Evolutionary conservation across 2,113 vertebrate species (phyloP).

Genomic region (Nesogale talazaci): DNA sequence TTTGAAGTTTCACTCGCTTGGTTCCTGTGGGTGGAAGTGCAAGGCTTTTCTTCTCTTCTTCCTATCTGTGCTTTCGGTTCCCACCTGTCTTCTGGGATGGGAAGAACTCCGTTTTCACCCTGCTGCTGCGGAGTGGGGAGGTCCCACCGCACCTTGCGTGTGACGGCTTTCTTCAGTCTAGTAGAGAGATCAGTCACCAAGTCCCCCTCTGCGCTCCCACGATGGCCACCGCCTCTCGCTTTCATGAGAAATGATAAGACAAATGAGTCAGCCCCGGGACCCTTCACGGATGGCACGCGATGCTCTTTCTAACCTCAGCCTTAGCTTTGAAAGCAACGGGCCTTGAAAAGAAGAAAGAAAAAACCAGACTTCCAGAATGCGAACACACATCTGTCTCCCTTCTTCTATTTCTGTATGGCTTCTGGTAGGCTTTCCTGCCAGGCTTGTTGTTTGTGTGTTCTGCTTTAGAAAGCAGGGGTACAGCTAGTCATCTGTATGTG

Average conservation of each 20-base stretch:
- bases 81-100: conserved; percentile 26
- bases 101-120: conserved; percentile 32
- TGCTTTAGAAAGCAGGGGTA: background rate
- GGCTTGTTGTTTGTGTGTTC: conserved; percentile 28
- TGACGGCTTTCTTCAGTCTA: conserved; percentile 62
- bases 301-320: conserved; percentile 53
- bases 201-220: conserved; percentile 49
- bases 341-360: too few species aligned
- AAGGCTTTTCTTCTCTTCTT: conserved; percentile 57
- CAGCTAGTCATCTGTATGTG: background rate
- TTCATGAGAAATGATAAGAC: conserved; percentile 71
- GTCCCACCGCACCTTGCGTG: conserved; percentile 74
- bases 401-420: background rate
- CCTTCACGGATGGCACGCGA: conserved; percentile 76
- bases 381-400: conserved; percentile 18
- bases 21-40: background rate
- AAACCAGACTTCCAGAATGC: background rate
- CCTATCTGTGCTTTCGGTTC: conserved; percentile 50
- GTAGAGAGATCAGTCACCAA: conserved; percentile 80
- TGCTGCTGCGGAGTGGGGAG: background rate
- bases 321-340: background rate
- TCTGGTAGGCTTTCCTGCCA: background rate
- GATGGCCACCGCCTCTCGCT: conserved; percentile 68
- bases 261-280: conserved; percentile 73
- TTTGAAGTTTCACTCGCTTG: background rate